These are phyloP conservation scores for Cryptophagus acutangulus DNA, from an alignment of 2,888 invertebrate species.

Conservation along the genomic window DNA sequence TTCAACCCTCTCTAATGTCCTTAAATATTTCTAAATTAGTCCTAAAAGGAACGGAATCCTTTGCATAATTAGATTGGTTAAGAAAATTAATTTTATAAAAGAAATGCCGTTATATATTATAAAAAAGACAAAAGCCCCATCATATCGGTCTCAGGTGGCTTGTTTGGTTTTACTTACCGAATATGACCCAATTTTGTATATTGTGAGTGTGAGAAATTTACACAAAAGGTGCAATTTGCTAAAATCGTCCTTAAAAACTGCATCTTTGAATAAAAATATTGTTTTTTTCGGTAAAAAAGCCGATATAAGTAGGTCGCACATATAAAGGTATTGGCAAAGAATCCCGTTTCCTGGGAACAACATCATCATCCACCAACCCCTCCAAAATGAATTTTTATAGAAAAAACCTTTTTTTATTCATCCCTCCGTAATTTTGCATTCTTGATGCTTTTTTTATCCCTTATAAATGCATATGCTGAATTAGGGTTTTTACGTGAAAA, in stretches of 20 bases:
- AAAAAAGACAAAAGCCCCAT: too few relatives aligned
- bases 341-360: conserved; percentile 37
- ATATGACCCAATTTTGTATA: conserved; percentile 18
- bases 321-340: conserved; percentile 29
- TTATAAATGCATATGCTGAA: too few relatives aligned
- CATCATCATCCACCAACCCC: neutral
- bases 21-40: too few relatives aligned
- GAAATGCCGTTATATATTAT: too few relatives aligned
- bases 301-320: conserved; percentile 34
- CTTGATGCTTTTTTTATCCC: conserved; percentile 27
- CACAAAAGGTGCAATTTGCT: conserved; percentile 12
- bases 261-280: conserved; percentile 31
- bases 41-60: too few relatives aligned
- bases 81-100: too few relatives aligned
- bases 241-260: conserved; percentile 6
- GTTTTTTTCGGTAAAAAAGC: conserved; percentile 34
- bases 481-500: conserved; percentile 16
- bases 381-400: neutral
- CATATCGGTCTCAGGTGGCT: conserved; percentile 17
- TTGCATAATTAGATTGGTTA: too few relatives aligned
- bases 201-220: conserved; percentile 18
- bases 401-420: neutral
- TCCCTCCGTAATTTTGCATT: neutral
- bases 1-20: too few relatives aligned
- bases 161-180: too few relatives aligned